Percentiles rank a stretch among this genome's conserved stretches.
Evolutionary conservation across 2,888 invertebrate genomes (phyloP).

Genomic region (Parnassius glacialis): DNA sequence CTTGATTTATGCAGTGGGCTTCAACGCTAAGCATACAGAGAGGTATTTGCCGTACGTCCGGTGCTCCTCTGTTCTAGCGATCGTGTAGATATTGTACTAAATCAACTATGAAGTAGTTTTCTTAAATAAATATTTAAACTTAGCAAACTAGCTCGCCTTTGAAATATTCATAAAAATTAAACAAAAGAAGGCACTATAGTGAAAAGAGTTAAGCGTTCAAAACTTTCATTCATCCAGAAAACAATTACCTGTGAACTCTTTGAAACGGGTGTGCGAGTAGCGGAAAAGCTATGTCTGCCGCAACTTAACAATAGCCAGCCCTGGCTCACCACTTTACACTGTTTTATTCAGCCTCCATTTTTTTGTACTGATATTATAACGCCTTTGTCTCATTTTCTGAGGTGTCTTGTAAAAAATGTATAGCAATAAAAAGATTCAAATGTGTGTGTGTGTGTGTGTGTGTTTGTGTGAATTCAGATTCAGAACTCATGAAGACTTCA

Average conservation of each 20-base stretch:
- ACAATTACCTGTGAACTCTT: conserved; percentile 24
- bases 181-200: conserved; percentile 4
- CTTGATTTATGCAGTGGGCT: no score
- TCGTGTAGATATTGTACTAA: no score
- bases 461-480: background rate
- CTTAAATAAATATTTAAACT: no score
- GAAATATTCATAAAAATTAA: conserved; percentile 1
- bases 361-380: conserved; percentile 65
- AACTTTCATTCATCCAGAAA: conserved; percentile 17
- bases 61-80: no score
- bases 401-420: conserved; percentile 1
- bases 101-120: no score
- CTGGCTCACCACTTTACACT: conserved; percentile 62
- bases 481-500: no score
- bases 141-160: background rate
- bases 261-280: conserved; percentile 18
- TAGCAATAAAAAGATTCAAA: background rate
- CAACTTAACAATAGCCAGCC: conserved; percentile 36
- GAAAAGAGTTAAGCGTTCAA: conserved; percentile 9
- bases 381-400: conserved; percentile 36
- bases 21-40: no score
- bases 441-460: background rate
- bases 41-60: no score
- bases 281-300: conserved; percentile 17
- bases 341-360: conserved; percentile 70